A percentile compares a stretch with the other conserved stretches of the same genome.
Conservation (phyloP, 2,113 vertebrate species). For the Callipepla californica region DNA sequence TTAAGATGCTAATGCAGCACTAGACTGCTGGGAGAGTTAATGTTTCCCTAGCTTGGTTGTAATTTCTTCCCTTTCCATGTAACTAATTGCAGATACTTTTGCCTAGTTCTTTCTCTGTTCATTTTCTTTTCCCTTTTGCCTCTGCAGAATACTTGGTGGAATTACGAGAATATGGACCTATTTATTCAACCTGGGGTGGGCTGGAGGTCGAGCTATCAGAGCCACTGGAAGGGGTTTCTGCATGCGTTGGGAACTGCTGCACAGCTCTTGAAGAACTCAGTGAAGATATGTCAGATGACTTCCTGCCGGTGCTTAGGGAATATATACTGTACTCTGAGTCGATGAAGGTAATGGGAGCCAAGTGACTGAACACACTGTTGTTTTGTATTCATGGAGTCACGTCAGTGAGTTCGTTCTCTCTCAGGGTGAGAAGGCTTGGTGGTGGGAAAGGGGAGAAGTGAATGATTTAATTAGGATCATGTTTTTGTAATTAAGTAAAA, state of each 20-base stretch:
- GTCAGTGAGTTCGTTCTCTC: background rate
- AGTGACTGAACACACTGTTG: background rate
- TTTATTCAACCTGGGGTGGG: conserved; percentile 92
- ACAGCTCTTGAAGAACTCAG: conserved; percentile 90
- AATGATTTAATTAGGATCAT: background rate
- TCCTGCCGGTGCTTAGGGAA: conserved; percentile 94
- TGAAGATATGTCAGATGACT: conserved; percentile 93
- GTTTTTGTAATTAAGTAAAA: background rate
- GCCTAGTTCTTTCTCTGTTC: background rate
- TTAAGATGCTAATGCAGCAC: background rate
- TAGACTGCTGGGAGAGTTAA: background rate
- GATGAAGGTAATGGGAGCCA: conserved; percentile 88
- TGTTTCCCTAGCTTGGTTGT: background rate
- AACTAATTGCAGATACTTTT: background rate
- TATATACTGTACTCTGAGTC: conserved; percentile 94
- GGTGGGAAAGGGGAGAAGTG: background rate
- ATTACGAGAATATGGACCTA: conserved; percentile 90
- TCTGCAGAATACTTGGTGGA: conserved; percentile 92
- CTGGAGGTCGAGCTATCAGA: conserved; percentile 87
- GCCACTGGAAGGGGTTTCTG: conserved; percentile 90
- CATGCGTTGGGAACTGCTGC: conserved; percentile 87
- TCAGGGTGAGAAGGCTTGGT: background rate
- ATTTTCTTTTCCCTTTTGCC: background rate
- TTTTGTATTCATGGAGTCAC: background rate
- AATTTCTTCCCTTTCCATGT: background rate